These are phyloP conservation scores for Copidosoma aretas DNA, from an alignment of 2,888 invertebrate genomes.

Conservation along the genomic window DNA sequence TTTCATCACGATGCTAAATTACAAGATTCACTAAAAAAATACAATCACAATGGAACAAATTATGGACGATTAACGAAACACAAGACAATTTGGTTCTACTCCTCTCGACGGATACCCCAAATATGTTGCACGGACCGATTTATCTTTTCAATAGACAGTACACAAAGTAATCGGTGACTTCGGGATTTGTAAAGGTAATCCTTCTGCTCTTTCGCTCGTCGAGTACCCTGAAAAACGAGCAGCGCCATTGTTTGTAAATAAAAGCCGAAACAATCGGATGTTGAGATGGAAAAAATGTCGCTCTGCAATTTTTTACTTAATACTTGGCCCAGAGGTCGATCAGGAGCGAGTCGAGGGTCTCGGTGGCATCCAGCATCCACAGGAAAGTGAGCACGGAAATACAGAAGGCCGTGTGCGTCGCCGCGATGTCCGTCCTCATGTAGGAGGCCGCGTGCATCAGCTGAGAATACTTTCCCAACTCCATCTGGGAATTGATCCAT, in stretches of 20 bases:
- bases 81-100: too few relatives aligned
- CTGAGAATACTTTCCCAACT: slow-evolving; percentile 47
- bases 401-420: slow-evolving; percentile 50
- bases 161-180: slow-evolving; percentile 36
- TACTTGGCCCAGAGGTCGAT: slow-evolving; percentile 53
- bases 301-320: slow-evolving; percentile 32
- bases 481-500: slow-evolving; percentile 50
- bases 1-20: too few relatives aligned
- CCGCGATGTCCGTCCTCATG: slow-evolving; percentile 51
- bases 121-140: too few relatives aligned
- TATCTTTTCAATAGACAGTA: neutral
- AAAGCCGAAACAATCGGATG: neutral
- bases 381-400: slow-evolving; percentile 56
- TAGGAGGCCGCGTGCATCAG: slow-evolving; percentile 50
- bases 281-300: neutral
- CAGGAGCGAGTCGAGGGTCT: slow-evolving; percentile 56
- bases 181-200: slow-evolving; percentile 50
- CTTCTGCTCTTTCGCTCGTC: slow-evolving; percentile 28
- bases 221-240: slow-evolving; percentile 7
- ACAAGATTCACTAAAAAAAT: too few relatives aligned
- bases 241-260: neutral
- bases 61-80: too few relatives aligned
- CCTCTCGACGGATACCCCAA: too few relatives aligned
- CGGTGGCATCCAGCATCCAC: slow-evolving; percentile 61
- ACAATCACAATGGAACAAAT: too few relatives aligned